Conservation (phyloP, 2,888 invertebrate species). For the Isoperla grammatica region DNA sequence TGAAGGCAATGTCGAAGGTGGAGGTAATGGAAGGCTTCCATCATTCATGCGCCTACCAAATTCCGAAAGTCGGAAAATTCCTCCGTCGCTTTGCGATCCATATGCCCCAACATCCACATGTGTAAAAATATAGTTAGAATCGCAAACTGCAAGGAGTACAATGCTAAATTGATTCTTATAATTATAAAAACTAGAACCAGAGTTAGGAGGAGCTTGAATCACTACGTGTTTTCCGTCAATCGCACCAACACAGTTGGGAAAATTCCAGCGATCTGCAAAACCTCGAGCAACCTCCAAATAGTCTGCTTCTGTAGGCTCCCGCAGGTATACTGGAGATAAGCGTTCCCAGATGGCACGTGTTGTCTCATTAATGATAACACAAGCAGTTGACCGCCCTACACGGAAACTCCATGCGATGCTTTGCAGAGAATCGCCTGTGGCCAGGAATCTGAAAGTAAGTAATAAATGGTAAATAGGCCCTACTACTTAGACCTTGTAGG, state of each 20-base stretch:
- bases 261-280: background rate
- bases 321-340: background rate
- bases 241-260: conserved; percentile 14
- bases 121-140: background rate
- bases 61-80: conserved; percentile 27
- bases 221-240: conserved; percentile 11
- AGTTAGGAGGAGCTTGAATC: conserved; percentile 25
- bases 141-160: conserved; percentile 1
- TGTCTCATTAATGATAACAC: conserved; percentile 1
- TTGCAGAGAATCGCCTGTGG: background rate
- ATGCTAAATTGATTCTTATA: conserved; percentile 1
- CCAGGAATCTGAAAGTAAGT: background rate
- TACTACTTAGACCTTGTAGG: background rate
- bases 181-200: background rate
- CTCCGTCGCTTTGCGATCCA: conserved; percentile 34
- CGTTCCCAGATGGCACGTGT: background rate
- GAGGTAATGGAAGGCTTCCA: conserved; percentile 1
- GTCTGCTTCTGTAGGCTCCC: conserved; percentile 5
- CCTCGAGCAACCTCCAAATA: conserved; percentile 1
- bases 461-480: background rate
- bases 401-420: conserved; percentile 1
- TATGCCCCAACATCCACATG: conserved; percentile 7
- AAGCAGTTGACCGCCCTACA: background rate
- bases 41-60: conserved; percentile 8
- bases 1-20: conserved; percentile 5